A percentile compares a stretch with the other conserved stretches of the same genome.
These are phyloP conservation scores for Ophioderma brevispina DNA, from an alignment of 35 echinoderm and acorn worm species.

Conservation along the genomic window DNA sequence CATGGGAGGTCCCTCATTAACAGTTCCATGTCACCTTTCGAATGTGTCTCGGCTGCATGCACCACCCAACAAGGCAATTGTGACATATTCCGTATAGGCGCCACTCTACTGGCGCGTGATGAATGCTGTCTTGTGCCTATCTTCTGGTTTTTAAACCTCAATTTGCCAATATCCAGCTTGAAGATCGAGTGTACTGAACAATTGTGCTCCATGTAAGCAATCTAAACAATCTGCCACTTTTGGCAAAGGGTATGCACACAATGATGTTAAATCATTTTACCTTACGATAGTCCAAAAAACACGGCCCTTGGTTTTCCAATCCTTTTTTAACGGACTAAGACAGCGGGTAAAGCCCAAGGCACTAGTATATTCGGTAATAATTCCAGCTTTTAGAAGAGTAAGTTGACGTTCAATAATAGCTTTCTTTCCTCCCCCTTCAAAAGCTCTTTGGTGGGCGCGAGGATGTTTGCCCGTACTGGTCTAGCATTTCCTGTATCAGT, in stretches of 20 bases:
- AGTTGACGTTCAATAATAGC: slow-evolving; percentile 39
- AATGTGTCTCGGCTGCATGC: too few relatives aligned
- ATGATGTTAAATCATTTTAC: slow-evolving; percentile 38
- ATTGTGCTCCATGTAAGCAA: slow-evolving; percentile 24
- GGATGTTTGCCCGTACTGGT: slow-evolving; percentile 36
- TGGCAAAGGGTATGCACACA: too few relatives aligned
- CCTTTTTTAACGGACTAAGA: slow-evolving; percentile 50
- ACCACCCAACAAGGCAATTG: too few relatives aligned
- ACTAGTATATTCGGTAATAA: slow-evolving; percentile 57
- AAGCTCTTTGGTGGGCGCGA: slow-evolving; percentile 2
- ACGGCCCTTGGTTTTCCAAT: slow-evolving; percentile 35
- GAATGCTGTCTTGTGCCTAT: slow-evolving; percentile 34
- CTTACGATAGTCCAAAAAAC: slow-evolving; percentile 47
- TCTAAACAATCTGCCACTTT: slow-evolving; percentile 39
- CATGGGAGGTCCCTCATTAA: too few relatives aligned
- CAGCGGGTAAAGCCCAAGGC: slow-evolving; percentile 58
- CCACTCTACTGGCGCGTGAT: too few relatives aligned
- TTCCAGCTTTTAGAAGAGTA: slow-evolving; percentile 23
- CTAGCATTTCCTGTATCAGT: slow-evolving; percentile 27
- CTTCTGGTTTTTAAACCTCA: not conserved
- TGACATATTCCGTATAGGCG: too few relatives aligned
- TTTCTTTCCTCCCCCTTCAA: slow-evolving; percentile 32
- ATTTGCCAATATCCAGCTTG: slow-evolving; percentile 45
- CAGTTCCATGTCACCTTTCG: too few relatives aligned
- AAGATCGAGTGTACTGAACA: slow-evolving; percentile 28